A percentile compares a stretch with the other conserved stretches of the same genome.
phyloP scores from a whole-genome alignment of 2,888 invertebrate genomes.

The Luperina testacea region DNA sequence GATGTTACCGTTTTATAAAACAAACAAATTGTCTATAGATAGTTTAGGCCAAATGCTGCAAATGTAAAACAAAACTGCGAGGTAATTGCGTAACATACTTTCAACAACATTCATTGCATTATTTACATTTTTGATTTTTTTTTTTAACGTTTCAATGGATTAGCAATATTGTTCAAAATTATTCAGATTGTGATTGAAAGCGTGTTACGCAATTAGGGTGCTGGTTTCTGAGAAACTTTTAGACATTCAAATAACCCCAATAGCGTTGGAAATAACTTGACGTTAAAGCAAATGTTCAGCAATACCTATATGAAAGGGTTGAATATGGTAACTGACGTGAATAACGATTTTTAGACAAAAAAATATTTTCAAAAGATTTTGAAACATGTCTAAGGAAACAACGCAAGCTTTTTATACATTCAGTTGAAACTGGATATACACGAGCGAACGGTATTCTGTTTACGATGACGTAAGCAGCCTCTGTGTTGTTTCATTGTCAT shows the following conservation, averaged over 20 bases:
- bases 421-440: conserved; percentile 13
- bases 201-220: too few species aligned
- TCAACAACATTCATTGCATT: not conserved
- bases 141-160: too few species aligned
- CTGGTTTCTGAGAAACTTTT: conserved; percentile 12
- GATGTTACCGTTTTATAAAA: not conserved
- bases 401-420: not conserved
- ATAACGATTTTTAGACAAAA: not conserved
- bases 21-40: not conserved
- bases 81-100: not conserved
- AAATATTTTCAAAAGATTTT: not conserved
- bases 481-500: conserved; percentile 50
- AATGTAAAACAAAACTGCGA: conserved; percentile 10
- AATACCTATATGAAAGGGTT: not conserved
- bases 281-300: not conserved
- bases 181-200: too few species aligned
- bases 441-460: conserved; percentile 31
- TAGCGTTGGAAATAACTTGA: not conserved
- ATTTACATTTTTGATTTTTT: not conserved
- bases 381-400: not conserved
- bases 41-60: not conserved
- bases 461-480: conserved; percentile 36
- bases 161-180: too few species aligned
- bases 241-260: conserved; percentile 2
- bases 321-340: not conserved